Conservation (phyloP, 2,888 invertebrate genomes). For the Automeris io region DNA sequence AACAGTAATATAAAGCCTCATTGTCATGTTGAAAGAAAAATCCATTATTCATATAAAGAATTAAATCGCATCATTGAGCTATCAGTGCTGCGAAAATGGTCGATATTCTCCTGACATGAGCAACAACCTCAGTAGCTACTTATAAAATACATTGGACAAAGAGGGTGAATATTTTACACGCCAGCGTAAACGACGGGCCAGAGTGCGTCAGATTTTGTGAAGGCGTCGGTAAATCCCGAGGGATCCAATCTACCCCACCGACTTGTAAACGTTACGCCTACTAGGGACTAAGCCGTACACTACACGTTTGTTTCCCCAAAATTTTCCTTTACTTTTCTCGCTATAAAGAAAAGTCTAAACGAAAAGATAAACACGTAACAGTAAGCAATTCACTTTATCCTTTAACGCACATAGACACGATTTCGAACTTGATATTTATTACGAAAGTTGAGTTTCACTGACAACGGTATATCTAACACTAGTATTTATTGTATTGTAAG, state of each 20-base stretch:
- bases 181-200: slow-evolving; percentile 37
- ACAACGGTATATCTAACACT: not conserved
- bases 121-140: slow-evolving; percentile 5
- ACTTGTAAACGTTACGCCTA: slow-evolving; percentile 49
- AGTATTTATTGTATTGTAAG: not conserved
- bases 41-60: not conserved
- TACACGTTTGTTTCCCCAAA: slow-evolving; percentile 46
- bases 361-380: slow-evolving; percentile 29
- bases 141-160: slow-evolving; percentile 37
- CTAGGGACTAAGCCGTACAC: slow-evolving; percentile 41
- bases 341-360: slow-evolving; percentile 38
- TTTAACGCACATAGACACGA: not conserved
- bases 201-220: slow-evolving; percentile 36
- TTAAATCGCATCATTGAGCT: not conserved
- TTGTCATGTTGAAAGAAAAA: slow-evolving; percentile 1
- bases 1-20: too few species aligned
- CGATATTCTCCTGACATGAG: slow-evolving; percentile 15
- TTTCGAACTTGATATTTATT: not conserved
- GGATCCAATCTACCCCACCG: slow-evolving; percentile 63
- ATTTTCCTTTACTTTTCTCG: slow-evolving; percentile 39
- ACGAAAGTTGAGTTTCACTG: not conserved
- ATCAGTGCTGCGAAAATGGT: slow-evolving; percentile 16
- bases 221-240: slow-evolving; percentile 56
- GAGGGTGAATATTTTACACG: slow-evolving; percentile 55
- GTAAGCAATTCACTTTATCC: slow-evolving; percentile 22